Conservation (phyloP, 1,140 invertebrate species). For the Bombus vancouverensis region DNA sequence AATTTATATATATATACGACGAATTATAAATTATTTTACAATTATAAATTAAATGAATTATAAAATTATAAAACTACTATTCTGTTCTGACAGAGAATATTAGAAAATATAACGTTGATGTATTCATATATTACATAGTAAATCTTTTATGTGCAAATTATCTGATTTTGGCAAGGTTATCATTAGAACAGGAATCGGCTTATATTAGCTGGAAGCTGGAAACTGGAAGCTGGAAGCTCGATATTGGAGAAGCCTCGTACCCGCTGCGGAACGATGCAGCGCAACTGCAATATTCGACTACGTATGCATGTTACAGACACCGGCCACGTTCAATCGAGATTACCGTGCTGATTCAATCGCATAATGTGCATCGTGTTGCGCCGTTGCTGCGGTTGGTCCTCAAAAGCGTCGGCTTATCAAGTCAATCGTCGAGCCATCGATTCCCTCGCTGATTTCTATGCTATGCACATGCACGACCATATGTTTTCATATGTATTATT, state of each 20-base stretch:
- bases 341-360: conserved; percentile 48
- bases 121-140: too few relatives aligned
- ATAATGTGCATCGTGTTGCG: conserved; percentile 37
- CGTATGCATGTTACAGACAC: conserved; percentile 4
- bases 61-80: too few relatives aligned
- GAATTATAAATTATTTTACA: too few relatives aligned
- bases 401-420: conserved; percentile 29
- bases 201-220: conserved; percentile 8
- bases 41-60: too few relatives aligned
- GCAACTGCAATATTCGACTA: conserved; percentile 13
- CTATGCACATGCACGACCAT: too few relatives aligned
- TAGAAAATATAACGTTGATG: too few relatives aligned
- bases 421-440: conserved; percentile 21
- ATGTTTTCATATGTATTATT: neutral
- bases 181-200: conserved; percentile 9
- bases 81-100: too few relatives aligned
- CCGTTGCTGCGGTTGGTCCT: conserved; percentile 31
- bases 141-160: too few relatives aligned
- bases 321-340: conserved; percentile 43
- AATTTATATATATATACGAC: too few relatives aligned
- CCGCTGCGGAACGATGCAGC: neutral
- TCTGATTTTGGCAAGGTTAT: neutral
- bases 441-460: neutral
- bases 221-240: conserved; percentile 6
- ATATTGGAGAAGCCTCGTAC: conserved; percentile 20